These are phyloP conservation scores for Myotis pilosus DNA, from an alignment of 2,797 vertebrate genomes.

Conservation along the genomic window DNA sequence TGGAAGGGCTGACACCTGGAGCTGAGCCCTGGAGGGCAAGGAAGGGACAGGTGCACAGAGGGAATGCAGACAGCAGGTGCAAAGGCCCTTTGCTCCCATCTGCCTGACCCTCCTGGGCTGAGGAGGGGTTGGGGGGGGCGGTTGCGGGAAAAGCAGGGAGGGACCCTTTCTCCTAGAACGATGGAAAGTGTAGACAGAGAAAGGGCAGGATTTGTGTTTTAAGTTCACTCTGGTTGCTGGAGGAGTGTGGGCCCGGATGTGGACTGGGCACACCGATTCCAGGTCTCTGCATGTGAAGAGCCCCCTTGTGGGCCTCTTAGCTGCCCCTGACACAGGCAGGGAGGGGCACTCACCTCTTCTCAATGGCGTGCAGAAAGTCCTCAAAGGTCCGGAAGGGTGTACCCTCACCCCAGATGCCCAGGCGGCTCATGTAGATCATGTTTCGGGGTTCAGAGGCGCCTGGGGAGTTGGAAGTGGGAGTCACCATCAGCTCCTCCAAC, in stretches of 20 bases:
- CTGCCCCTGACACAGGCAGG: rapidly evolving
- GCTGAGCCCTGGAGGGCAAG: neutral
- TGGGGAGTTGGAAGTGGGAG: constrained; percentile 69
- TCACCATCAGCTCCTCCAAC: neutral
- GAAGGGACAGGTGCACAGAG: neutral
- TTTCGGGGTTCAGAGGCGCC: constrained; percentile 99
- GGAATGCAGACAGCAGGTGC: rapidly evolving
- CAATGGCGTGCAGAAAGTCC: constrained; percentile 96
- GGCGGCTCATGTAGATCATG: constrained; percentile 99
- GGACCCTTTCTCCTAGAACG: neutral
- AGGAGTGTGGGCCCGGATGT: neutral
- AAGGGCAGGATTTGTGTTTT: neutral
- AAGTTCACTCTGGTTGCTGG: neutral
- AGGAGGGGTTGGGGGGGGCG: rapidly evolving
- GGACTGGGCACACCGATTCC: too few species aligned
- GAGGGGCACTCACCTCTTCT: constrained; percentile 90
- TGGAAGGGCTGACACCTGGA: neutral
- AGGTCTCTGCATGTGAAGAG: neutral
- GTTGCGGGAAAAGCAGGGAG: rapidly evolving
- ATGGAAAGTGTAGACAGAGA: neutral
- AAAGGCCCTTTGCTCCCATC: neutral
- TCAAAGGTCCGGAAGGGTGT: constrained; percentile 96
- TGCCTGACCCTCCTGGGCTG: neutral
- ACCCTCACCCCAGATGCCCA: constrained; percentile 98
- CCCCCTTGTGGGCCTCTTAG: neutral